These are phyloP conservation scores for Exaiptasia diaphana DNA, from an alignment of 64 coral and sea anemone species.

Conservation along the genomic window DNA sequence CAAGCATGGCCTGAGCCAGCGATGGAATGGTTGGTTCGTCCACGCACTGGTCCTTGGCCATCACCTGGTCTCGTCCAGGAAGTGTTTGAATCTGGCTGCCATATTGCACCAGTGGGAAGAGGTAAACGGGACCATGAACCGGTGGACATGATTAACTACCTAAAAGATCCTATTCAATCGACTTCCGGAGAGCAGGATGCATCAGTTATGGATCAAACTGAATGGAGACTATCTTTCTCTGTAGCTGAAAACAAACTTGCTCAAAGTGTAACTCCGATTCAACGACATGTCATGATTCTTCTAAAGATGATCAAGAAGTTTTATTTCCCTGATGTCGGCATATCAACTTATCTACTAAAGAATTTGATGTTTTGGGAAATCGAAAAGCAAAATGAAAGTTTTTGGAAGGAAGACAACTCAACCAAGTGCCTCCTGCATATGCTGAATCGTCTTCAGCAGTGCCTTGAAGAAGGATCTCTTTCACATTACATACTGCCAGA, in stretches of 20 bases:
- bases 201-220: neutral
- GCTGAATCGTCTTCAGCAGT: neutral
- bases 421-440: neutral
- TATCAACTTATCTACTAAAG: constrained; percentile 25
- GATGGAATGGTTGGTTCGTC: constrained; percentile 8
- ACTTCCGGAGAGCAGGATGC: neutral
- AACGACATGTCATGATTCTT: constrained; percentile 5
- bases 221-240: constrained; percentile 45
- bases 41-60: constrained; percentile 6
- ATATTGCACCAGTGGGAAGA: constrained; percentile 36
- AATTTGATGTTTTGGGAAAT: constrained; percentile 32
- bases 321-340: constrained; percentile 6
- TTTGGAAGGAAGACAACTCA: constrained; percentile 1
- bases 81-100: constrained; percentile 10
- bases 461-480: neutral
- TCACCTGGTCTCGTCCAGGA: constrained; percentile 30
- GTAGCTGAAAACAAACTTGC: constrained; percentile 36
- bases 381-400: neutral
- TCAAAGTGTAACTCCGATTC: neutral
- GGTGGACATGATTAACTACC: neutral
- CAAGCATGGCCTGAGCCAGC: constrained; percentile 21
- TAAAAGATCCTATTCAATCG: neutral
- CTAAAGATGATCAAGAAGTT: constrained; percentile 40
- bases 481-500: constrained; percentile 19
- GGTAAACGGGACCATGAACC: neutral